Conservation (phyloP, 2,113 vertebrate genomes). For the Ictalurus punctatus region DNA sequence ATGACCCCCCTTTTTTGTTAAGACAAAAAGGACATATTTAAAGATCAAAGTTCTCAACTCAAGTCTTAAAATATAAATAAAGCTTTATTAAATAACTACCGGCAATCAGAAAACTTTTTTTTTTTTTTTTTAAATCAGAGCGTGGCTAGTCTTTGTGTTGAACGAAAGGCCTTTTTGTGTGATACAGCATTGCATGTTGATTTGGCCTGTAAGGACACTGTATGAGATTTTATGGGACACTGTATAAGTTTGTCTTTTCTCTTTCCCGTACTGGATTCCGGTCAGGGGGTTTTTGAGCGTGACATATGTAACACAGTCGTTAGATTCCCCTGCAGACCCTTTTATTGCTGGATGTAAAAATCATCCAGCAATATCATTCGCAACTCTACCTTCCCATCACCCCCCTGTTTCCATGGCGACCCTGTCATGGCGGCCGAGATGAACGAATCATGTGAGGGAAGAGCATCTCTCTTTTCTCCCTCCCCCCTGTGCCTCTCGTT, state of each 20-base stretch:
- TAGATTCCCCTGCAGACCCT: constrained; percentile 47
- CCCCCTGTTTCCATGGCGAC: constrained; percentile 74
- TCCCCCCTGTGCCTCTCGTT: constrained; percentile 18
- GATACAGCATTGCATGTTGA: background rate
- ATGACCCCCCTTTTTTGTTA: no score
- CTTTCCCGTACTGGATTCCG: background rate
- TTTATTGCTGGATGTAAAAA: constrained; percentile 43
- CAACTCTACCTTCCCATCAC: constrained; percentile 59
- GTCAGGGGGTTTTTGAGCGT: constrained; percentile 20
- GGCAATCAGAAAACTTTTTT: background rate
- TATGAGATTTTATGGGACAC: background rate
- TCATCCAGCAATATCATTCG: constrained; percentile 58
- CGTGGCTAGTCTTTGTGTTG: constrained; percentile 21
- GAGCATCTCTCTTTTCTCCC: constrained; percentile 65
- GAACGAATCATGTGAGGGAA: constrained; percentile 73
- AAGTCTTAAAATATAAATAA: background rate
- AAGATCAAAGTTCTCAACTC: background rate
- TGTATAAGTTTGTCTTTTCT: background rate
- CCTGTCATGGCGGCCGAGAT: constrained; percentile 73
- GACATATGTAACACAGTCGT: constrained; percentile 41
- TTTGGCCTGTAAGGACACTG: background rate
- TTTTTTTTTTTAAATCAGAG: background rate
- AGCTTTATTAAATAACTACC: background rate
- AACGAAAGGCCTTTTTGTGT: constrained; percentile 35
- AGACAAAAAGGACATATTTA: background rate